Percentiles rank a stretch among this genome's conserved stretches.
These are phyloP conservation scores for Symphodus melops DNA, from an alignment of 2,113 vertebrate genomes.

Conservation along the genomic window DNA sequence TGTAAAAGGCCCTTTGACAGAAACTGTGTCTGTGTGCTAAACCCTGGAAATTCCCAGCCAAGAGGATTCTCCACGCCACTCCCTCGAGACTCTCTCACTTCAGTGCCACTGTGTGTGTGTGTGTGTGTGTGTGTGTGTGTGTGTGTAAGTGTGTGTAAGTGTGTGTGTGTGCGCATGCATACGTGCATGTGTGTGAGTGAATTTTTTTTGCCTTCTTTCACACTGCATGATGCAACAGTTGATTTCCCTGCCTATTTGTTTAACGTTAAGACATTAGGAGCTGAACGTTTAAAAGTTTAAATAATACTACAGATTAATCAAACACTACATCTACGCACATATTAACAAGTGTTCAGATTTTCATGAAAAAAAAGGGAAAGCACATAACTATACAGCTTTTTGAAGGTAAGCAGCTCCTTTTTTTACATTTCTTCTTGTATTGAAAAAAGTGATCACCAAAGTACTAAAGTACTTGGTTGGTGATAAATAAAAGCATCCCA, in stretches of 20 bases:
- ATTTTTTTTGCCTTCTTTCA: conserved; percentile 56
- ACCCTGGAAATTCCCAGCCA: conserved; percentile 77
- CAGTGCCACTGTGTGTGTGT: conserved; percentile 52
- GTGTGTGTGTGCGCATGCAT: neutral
- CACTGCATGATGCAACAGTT: conserved; percentile 70
- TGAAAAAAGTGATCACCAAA: no score
- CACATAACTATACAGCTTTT: neutral
- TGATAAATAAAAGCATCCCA: no score
- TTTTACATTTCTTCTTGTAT: no score
- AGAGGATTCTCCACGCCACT: conserved; percentile 80
- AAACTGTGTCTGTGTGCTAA: conserved; percentile 75
- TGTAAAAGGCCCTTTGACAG: conserved; percentile 76
- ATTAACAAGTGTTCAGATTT: no score
- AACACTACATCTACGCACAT: no score
- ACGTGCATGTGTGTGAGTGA: conserved; percentile 21
- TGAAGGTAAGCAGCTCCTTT: neutral
- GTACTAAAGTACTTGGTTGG: no score
- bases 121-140: conserved; percentile 3
- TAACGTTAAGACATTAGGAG: conserved; percentile 26
- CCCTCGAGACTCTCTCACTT: conserved; percentile 69
- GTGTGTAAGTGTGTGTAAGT: conserved; percentile 21
- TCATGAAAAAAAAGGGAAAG: no score
- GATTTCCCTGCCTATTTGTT: conserved; percentile 72
- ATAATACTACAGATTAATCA: neutral
- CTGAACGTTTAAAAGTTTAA: neutral